Base-by-base conservation (phyloP, 2,113 vertebrate species). In the Hippocampus mohnikei region DNA sequence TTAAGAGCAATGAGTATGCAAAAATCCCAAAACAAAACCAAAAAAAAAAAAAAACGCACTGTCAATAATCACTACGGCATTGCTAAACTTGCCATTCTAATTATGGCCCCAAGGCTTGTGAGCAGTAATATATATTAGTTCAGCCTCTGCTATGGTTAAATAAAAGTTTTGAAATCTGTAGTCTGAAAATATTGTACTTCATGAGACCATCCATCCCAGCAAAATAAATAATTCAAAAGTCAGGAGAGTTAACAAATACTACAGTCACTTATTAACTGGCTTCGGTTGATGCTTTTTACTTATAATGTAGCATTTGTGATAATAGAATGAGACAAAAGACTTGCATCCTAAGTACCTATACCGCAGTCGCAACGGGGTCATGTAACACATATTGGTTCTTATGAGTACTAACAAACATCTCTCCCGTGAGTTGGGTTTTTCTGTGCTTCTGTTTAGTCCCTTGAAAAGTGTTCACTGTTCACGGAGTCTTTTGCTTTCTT, bases 361-460 rank as follows among this genome's bases (percentile, higher is more conserved):
- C 5, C 5, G 11, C 53, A 58, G 55, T 60, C 18, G 27, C 58
- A 29, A 60, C 27, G 20, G 16, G 27, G 58, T 33, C 58, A 60
- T 60, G 27, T 18, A 18, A 33, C 58, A 60, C 27, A 60, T 58
- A 27, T 44, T 67, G 37, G 8, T 21, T 70, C 44, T 52, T 61
- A 53, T 33, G 53, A 13, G 74, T 10, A 18, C 53, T 62, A 76
- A 72, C 37, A 73, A 78, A 70, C 70, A 65, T 58, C 72, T 42
- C 15, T 77, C 42, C 15, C 18, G 8, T 62, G 64, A 70, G 63
- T 60, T 40, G 48, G 44, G 27, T 62, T 67, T 65, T n/a, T 72
- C 59, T 73, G 63, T 67, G 50, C 46, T 69, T 67, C 41, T 9
- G 2, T 41, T 71, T 69, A 23, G 27, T 75, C 33, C 9, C 62